Evolutionary conservation across 2,888 invertebrate genomes (phyloP), one percentile per base, ranked within the genome.

Genomic region (Caenorhabditis sulstoni): DNA sequence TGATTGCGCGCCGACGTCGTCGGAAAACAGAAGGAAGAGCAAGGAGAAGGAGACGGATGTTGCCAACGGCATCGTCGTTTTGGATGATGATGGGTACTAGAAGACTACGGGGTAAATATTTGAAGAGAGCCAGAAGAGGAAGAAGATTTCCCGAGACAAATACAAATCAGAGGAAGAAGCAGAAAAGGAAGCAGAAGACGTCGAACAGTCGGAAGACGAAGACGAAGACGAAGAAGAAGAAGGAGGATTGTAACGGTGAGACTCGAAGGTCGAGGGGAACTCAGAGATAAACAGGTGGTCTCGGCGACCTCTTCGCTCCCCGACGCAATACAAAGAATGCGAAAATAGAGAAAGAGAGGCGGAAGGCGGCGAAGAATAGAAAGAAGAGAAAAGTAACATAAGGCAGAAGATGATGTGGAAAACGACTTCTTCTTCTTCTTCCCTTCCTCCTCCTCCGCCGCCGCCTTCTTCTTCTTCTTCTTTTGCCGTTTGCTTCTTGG

Each of bases 391-490:
- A 65, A 61, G 52, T 59, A 74, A 66, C 66, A 66, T 53, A 55
- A 50, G 39, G 55, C 18, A 57, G 67, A 50, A 58, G 58, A 58
- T 58, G 67, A 58, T 58, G 67, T 57, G 57, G 67, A 50, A 67
- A 57, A 70, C 50, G 59, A 61, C 68, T 59, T 53, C 68, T 44
- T 53, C 55, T 45, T 37, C 71, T 61, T 71, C 61, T 62, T 71
- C 50, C 55, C 20, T 20, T 18, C 11, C 57, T 20, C 22, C 41
- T 3, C 11, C 55, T 39, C 37, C 22, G 41, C n/a, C 41, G 22
- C 20, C 57, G 57, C n/a, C 57, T 58, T 41, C 55, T 22, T 44
- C 39, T 49, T 47, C 37, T 41, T 16, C 16, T 12, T 47, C n/a
- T 49, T 50, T 62, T 35, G 23, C 45, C 62, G 44, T 62, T 45